Evolutionary conservation across 2,113 vertebrate genomes (phyloP).

Genomic region (Cnemophilus loriae): DNA sequence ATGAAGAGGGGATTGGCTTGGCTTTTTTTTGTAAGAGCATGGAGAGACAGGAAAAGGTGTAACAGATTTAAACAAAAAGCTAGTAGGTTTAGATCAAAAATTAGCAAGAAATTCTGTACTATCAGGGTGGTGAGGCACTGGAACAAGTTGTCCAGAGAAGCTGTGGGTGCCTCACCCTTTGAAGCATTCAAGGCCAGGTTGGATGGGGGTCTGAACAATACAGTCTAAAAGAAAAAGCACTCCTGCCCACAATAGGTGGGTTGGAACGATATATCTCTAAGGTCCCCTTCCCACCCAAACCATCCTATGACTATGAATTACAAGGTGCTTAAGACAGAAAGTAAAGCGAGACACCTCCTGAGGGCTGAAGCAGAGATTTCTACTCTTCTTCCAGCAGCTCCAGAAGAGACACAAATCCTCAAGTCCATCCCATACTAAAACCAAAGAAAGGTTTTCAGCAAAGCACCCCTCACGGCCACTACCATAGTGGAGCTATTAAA

Average conservation of each 20-base stretch:
- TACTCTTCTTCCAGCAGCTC: not conserved
- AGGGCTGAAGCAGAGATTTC: not conserved
- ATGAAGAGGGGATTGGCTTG: accelerated
- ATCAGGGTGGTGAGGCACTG: not conserved
- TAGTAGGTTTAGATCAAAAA: too few relatives aligned
- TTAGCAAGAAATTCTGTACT: not conserved
- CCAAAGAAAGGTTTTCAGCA: not conserved
- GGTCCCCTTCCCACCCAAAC: not conserved
- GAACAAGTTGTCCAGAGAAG: not conserved
- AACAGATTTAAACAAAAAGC: not conserved
- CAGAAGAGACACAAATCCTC: not conserved
- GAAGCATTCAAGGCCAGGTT: not conserved
- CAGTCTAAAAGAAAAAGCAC: not conserved
- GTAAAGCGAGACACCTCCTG: not conserved
- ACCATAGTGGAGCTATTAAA: accelerated
- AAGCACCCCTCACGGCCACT: accelerated
- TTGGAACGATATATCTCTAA: not conserved
- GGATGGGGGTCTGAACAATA: accelerated
- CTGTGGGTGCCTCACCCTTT: not conserved
- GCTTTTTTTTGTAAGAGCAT: not conserved
- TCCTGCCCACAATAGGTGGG: accelerated
- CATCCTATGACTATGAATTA: not conserved
- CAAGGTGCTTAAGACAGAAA: not conserved
- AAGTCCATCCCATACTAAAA: accelerated
- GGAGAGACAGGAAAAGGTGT: not conserved